Evolutionary conservation across 2,797 vertebrate genomes (phyloP).

Genomic region (Coluber constrictor): DNA sequence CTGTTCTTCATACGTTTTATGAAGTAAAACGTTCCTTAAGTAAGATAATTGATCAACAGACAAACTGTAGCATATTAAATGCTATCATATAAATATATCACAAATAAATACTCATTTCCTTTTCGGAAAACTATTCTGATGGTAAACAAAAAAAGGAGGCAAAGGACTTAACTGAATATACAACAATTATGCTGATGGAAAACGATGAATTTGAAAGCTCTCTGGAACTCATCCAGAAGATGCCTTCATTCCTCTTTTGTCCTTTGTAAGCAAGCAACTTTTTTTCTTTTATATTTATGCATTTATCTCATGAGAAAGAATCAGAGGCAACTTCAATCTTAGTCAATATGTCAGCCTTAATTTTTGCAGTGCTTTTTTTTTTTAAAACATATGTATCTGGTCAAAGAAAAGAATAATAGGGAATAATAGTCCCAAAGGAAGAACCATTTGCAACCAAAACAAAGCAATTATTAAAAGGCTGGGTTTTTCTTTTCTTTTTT

Average conservation of each 20-base stretch:
- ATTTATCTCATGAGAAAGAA: background rate
- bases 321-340: background rate
- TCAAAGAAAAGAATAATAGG: background rate
- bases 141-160: background rate
- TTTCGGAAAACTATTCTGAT: background rate
- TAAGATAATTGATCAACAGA: too few species aligned
- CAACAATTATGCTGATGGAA: background rate
- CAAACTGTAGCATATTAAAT: background rate
- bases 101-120: background rate
- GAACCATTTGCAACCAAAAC: slow-evolving; percentile 50
- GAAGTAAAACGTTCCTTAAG: too few species aligned
- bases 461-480: slow-evolving; percentile 23
- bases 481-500: slow-evolving; percentile 48
- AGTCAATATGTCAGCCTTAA: background rate
- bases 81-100: background rate
- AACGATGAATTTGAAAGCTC: background rate
- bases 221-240: too few species aligned
- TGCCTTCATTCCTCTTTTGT: too few species aligned
- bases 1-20: too few species aligned
- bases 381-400: background rate
- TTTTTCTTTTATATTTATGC: background rate
- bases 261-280: background rate
- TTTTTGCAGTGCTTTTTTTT: background rate
- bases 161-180: background rate
- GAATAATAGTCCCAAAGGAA: background rate